Percentiles rank a stretch among this genome's conserved stretches.
Evolutionary conservation across 2,888 invertebrate genomes (phyloP).

Genomic region (Caenorhabditis japonica): DNA sequence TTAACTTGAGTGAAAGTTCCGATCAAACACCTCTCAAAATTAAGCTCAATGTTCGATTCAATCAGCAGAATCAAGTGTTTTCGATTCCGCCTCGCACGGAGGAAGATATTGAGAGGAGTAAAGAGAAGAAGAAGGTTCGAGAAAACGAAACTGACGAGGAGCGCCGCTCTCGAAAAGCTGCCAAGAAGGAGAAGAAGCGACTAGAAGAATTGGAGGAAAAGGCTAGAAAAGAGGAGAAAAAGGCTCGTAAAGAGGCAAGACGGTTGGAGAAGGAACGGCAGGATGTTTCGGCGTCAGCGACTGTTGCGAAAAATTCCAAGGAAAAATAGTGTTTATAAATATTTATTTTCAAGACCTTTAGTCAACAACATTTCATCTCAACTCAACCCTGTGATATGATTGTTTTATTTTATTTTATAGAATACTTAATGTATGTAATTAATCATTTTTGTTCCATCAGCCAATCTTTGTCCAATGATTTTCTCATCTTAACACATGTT

Average conservation of each 20-base stretch:
- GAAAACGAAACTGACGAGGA: constrained; percentile 40
- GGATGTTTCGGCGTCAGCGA: not conserved
- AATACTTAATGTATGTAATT: too few relatives aligned
- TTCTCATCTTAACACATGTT: too few relatives aligned
- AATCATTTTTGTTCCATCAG: too few relatives aligned
- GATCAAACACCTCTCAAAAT: not conserved
- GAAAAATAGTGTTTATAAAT: too few relatives aligned
- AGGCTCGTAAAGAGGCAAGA: constrained; percentile 23
- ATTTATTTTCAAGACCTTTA: too few relatives aligned
- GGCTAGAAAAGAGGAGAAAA: constrained; percentile 16
- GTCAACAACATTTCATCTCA: too few relatives aligned
- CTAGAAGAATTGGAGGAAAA: constrained; percentile 20
- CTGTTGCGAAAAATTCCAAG: not conserved
- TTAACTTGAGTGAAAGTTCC: not conserved
- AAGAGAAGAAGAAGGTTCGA: constrained; percentile 20
- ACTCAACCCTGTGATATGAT: too few relatives aligned
- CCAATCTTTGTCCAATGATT: too few relatives aligned
- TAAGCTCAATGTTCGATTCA: constrained; percentile 5
- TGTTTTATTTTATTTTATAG: too few relatives aligned
- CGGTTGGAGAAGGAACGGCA: constrained; percentile 7
- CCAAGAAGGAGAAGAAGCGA: constrained; percentile 11
- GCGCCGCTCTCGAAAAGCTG: constrained; percentile 19
- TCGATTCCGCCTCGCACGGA: too few relatives aligned
- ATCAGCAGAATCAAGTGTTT: not conserved
- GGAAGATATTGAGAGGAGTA: constrained; percentile 10